Conservation (phyloP, 2,888 invertebrate species). For the Chrysolina haemoptera region DNA sequence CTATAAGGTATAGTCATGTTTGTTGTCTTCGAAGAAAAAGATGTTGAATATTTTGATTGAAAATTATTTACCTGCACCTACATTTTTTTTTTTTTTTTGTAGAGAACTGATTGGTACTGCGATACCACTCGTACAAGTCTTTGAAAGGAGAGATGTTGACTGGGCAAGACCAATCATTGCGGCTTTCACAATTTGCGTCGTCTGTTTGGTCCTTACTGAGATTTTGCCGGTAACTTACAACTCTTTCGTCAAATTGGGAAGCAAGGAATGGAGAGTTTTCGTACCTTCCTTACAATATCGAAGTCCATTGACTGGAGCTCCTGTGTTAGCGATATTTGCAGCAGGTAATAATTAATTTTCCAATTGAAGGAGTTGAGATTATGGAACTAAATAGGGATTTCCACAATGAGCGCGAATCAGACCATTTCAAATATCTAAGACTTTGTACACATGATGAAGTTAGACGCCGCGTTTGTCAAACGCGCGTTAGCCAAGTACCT, state of each 20-base stretch:
- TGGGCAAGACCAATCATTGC: constrained; percentile 77
- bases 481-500: too few species aligned
- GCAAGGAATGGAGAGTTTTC: constrained; percentile 76
- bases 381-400: too few species aligned
- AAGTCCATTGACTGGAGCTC: constrained; percentile 75
- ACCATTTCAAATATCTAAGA: too few species aligned
- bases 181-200: constrained; percentile 74
- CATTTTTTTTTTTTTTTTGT: constrained; percentile 37
- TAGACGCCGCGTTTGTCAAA: too few species aligned
- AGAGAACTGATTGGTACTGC: constrained; percentile 75
- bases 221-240: constrained; percentile 74
- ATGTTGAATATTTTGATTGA: not conserved
- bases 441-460: too few species aligned
- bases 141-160: constrained; percentile 74
- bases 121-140: constrained; percentile 74
- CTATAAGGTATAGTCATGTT: too few species aligned
- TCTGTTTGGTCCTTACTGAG: constrained; percentile 76
- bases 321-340: constrained; percentile 76
- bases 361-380: too few species aligned
- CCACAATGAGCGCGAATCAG: too few species aligned
- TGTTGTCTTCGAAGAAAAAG: too few species aligned
- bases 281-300: constrained; percentile 76
- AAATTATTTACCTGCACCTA: not conserved
- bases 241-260: constrained; percentile 73
- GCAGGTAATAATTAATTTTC: constrained; percentile 69